phyloP scores from a whole-genome alignment of 1,140 invertebrate species.

The Lepidurus packardi region DNA sequence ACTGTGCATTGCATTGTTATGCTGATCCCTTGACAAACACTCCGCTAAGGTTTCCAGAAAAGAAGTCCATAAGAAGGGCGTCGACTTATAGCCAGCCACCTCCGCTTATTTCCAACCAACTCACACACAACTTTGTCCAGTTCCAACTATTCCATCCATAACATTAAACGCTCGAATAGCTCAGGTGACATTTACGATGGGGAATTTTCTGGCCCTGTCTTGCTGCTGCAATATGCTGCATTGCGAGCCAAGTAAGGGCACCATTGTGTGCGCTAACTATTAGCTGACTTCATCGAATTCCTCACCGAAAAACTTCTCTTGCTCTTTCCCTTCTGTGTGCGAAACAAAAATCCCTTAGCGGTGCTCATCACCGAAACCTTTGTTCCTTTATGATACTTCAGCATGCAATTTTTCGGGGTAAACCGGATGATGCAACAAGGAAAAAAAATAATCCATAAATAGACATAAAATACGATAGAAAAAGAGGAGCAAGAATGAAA shows the following conservation, averaged over 20 bases:
- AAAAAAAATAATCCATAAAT: background rate
- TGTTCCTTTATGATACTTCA: background rate
- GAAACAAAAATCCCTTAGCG: background rate
- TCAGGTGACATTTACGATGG: constrained; percentile 15
- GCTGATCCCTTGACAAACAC: constrained; percentile 11
- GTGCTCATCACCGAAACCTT: background rate
- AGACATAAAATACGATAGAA: no score
- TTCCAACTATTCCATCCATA: constrained; percentile 22
- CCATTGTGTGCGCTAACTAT: background rate
- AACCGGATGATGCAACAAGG: background rate
- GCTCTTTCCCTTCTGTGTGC: background rate
- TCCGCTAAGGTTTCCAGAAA: background rate
- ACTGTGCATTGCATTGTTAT: constrained; percentile 9
- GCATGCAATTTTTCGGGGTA: background rate
- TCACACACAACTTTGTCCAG: background rate
- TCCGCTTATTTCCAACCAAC: constrained; percentile 6
- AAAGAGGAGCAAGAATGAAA: no score
- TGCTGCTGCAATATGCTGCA: background rate
- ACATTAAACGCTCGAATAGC: constrained; percentile 5
- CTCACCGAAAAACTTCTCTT: background rate
- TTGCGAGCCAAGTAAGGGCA: constrained; percentile 12
- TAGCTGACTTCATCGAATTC: constrained; percentile 19
- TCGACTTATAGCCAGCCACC: background rate
- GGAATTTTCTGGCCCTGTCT: constrained; percentile 9
- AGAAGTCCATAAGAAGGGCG: background rate